phyloP scores from a whole-genome alignment of 2,888 invertebrate species.

The Dorcus hopei region DNA sequence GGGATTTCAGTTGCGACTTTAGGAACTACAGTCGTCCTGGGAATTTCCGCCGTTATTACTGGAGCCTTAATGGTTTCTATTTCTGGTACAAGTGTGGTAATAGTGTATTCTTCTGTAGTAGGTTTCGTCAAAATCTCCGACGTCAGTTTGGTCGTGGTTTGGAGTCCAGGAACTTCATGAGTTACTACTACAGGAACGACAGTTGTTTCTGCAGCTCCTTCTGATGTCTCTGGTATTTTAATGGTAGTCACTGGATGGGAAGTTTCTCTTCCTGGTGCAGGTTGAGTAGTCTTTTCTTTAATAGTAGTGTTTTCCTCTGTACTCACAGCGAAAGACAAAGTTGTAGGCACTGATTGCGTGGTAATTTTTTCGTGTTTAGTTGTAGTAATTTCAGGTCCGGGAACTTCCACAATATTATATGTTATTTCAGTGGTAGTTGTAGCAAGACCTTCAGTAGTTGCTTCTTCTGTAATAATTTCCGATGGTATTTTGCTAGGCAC shows the following conservation, averaged over 20 bases:
- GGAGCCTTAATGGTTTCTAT: neutral
- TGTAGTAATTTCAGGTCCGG: conserved; percentile 5
- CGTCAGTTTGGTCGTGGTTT: conserved; percentile 4
- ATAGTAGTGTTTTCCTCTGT: no score
- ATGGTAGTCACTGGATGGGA: no score
- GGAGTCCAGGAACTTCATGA: conserved; percentile 18
- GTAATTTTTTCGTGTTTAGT: no score
- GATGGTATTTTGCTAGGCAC: neutral
- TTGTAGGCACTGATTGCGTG: no score
- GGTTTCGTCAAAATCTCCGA: no score
- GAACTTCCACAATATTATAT: conserved; percentile 3
- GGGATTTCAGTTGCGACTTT: no score
- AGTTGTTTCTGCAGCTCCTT: conserved; percentile 13
- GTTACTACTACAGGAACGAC: conserved; percentile 19
- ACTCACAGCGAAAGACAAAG: no score
- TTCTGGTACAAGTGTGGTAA: neutral
- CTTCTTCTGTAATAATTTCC: neutral
- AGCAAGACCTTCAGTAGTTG: conserved; percentile 9
- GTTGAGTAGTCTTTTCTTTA: no score
- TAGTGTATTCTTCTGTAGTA: neutral
- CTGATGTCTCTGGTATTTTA: conserved; percentile 11
- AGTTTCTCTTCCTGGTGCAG: neutral
- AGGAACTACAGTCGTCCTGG: no score
- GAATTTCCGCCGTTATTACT: no score
- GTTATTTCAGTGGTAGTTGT: conserved; percentile 12